Base-by-base conservation (phyloP, 1,140 invertebrate genomes). In the Tetranychus cinnabarinus region DNA sequence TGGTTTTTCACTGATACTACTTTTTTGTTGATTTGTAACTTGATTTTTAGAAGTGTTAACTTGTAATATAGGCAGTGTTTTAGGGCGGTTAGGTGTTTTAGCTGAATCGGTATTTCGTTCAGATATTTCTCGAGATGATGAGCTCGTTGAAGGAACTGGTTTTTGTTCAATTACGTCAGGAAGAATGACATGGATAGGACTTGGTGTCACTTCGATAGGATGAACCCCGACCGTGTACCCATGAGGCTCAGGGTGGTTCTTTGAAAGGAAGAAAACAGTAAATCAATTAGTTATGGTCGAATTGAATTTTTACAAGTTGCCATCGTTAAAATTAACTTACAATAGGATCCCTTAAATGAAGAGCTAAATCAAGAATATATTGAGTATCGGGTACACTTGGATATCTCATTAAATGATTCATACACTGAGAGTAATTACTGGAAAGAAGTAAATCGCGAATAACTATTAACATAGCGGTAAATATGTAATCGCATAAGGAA, bases 391-490 rank as follows among this genome's bases (percentile, higher is more conserved):
- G 72, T 47, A 78, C 74, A 12, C 72, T 73, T 12, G 82, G 82
- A 71, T 81, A 83, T 56, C 77, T 72, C 82, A 83, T 83, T 23
- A 84, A 69, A 65, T 76, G 74, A 13, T 74, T 77, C 45, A 83
- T 70, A 66, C 80, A 81, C 15, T 73, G 73, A 2, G 79, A 76
- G 68, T 83, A 81, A 68, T 83, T 82, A 65, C 75, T 76, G 15
- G 72, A 65, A 15, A 83, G 66, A 59, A 83, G 72, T 60, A 79
- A 73, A 63, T 78, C 75, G 60, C 82, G 72, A 58, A 86, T 82
- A 56, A 80, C 79, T 10, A 83, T 75, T 31, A 87, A 69, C 81
- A 87, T 83, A 3, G 83, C 80, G 31, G 85, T 77, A 66, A 86
- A 78, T 48, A 87, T 77, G 64, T 80, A 85, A 69, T 87, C 82